Evolutionary conservation across 2,888 invertebrate species (phyloP).

Genomic region (Nebria salina): DNA sequence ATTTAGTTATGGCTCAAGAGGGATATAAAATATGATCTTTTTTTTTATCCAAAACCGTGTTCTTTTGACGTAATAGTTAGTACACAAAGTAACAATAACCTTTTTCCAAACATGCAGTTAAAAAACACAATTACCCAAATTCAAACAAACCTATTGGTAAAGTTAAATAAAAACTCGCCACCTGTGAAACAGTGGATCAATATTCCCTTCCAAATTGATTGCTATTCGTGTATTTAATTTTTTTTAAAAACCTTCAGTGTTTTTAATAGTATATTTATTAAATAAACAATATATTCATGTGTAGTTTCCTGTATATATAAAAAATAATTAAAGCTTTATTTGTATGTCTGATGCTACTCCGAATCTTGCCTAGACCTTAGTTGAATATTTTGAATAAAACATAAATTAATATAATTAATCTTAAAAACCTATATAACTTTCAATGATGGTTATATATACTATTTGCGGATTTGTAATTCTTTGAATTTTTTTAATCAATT

Average conservation of each 20-base stretch:
- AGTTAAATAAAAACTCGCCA: background rate
- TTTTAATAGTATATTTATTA: too few species aligned
- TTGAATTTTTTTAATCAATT: background rate
- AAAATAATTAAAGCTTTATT: too few species aligned
- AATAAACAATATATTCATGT: too few species aligned
- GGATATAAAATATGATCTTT: background rate
- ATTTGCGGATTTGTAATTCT: background rate
- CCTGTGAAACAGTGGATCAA: background rate
- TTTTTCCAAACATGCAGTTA: background rate
- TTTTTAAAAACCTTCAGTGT: too few species aligned
- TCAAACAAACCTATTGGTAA: background rate
- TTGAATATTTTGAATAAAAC: too few species aligned
- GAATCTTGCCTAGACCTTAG: too few species aligned
- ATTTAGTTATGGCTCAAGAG: background rate
- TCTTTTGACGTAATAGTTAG: background rate
- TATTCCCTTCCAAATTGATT: background rate
- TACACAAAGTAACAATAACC: background rate
- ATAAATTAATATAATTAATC: too few species aligned
- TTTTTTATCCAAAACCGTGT: background rate
- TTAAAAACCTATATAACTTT: too few species aligned
- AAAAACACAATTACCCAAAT: background rate
- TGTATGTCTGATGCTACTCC: too few species aligned
- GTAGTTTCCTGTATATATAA: too few species aligned
- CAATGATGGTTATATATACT: too few species aligned
- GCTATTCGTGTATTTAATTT: too few species aligned